Conservation (phyloP, 2,113 vertebrate species). For the Tauraco erythrolophus region DNA sequence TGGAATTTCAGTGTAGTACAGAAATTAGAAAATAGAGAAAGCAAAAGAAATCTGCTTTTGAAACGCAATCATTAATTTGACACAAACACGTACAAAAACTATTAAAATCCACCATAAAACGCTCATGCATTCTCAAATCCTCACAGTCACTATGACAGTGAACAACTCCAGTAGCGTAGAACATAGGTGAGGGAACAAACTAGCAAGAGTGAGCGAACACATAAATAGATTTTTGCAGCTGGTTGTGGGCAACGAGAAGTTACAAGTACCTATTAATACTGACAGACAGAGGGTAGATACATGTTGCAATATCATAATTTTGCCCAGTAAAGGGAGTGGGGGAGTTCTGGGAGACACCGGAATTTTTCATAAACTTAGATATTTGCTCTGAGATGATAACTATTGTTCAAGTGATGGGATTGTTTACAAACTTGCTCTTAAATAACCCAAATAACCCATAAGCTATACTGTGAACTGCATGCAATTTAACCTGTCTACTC, state of each 20-base stretch:
- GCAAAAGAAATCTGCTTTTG: not conserved
- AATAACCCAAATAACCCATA: not conserved
- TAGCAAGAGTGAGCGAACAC: not conserved
- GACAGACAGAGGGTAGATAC: not conserved
- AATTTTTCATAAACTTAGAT: not conserved
- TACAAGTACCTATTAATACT: conserved; percentile 32
- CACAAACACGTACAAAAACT: not conserved
- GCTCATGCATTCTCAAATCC: not conserved
- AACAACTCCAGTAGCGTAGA: not conserved
- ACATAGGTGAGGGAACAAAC: not conserved
- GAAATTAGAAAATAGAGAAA: not conserved
- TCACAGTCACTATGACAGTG: not conserved
- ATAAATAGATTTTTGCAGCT: conserved; percentile 51
- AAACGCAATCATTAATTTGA: not conserved
- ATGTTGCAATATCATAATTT: not conserved
- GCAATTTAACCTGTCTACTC: not conserved
- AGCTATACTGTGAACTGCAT: not conserved
- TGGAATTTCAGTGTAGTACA: not conserved
- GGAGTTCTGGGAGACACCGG: not conserved
- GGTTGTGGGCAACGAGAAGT: not conserved
- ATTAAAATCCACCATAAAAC: not conserved
- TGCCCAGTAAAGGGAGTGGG: not conserved
- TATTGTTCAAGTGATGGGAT: not conserved
- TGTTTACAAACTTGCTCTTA: not conserved
- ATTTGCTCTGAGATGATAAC: not conserved